A percentile compares a stretch with the other conserved stretches of the same genome.
Conservation (phyloP, 2,113 vertebrate species). For the Sardina pilchardus region DNA sequence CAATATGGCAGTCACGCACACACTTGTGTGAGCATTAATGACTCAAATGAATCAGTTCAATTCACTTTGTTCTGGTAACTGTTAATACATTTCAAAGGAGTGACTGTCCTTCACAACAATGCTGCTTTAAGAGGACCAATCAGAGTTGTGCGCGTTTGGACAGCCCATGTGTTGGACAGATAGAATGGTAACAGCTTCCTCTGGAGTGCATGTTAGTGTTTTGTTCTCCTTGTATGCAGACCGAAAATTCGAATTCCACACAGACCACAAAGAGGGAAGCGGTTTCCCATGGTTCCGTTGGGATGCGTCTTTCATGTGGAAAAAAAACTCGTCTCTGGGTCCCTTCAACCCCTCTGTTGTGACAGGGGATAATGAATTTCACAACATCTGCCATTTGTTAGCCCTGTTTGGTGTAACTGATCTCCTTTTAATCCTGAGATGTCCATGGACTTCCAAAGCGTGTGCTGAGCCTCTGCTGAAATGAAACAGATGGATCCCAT, state of each 20-base stretch:
- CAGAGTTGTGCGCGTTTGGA: constrained; percentile 19
- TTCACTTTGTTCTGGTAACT: neutral
- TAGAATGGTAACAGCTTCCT: constrained; percentile 52
- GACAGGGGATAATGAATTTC: constrained; percentile 68
- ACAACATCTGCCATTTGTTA: constrained; percentile 72
- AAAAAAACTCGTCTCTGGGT: constrained; percentile 49
- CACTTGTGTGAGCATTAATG: neutral
- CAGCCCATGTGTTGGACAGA: constrained; percentile 57
- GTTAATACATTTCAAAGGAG: constrained; percentile 5
- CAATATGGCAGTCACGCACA: neutral
- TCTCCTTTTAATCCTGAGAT: constrained; percentile 61
- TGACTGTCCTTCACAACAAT: constrained; percentile 22
- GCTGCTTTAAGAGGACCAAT: constrained; percentile 38
- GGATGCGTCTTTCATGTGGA: constrained; percentile 63
- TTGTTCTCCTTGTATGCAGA: constrained; percentile 56
- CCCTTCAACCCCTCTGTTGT: constrained; percentile 59
- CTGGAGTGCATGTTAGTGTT: constrained; percentile 54
- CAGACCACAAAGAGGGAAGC: constrained; percentile 47
- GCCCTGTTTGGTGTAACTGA: constrained; percentile 63
- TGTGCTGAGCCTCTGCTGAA: constrained; percentile 56
- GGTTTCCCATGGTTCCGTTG: constrained; percentile 60
- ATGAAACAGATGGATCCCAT: constrained; percentile 57
- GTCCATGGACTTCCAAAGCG: constrained; percentile 51
- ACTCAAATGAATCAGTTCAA: neutral
- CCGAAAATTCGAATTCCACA: constrained; percentile 56